Evolutionary conservation across 1,140 invertebrate species (phyloP), one percentile per base, ranked within the genome.

Genomic region (Polyergus mexicanus): DNA sequence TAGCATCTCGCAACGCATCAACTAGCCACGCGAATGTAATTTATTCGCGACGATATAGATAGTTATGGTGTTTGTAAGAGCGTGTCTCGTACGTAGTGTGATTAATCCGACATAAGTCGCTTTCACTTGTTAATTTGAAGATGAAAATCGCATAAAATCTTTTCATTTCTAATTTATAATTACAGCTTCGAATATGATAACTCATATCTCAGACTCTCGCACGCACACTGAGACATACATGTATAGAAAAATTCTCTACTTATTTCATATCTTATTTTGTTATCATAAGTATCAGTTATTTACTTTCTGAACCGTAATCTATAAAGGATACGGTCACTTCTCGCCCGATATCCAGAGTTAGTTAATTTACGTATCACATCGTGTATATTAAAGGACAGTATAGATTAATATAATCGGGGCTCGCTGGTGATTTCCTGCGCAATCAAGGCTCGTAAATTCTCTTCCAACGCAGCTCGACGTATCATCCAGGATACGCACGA

Each of bases 401-500:
- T 10, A n/a, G n/a, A 56, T 69, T 78, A 68, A 78, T 68, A 38
- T 16, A 54, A 63, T 54, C n/a, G 8, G 11, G 2, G 3, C 10
- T 28, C 63, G 63, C 32, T n/a, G 63, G 32, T 44, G 22, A 25
- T 22, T 25, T 16, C 3, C 28, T 44, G 41, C 22, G 75, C 38
- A 22, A 35, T 19, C 38, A 8, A 38, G 13, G 63, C 47, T 54
- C 32, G 44, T 80, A 80, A 72, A 81, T 81, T 81, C 66, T n/a
- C 54, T 19, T 35, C 38, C 68, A 72, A 35, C 68, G 54, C 35
- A 25, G 35, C 58, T 38, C 38, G 68, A 60, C 68, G 28, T 72
- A 60, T 83, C 78, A 44, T 83, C 28, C 54, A 72, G 51, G 54
- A 72, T 72, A 32, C 68, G 68, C 68, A 60, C 54, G 68, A 72